Percentiles rank a stretch among this genome's conserved stretches.
Evolutionary conservation across 2,888 invertebrate genomes (phyloP).

Genomic region (Falcaria lacertinaria): DNA sequence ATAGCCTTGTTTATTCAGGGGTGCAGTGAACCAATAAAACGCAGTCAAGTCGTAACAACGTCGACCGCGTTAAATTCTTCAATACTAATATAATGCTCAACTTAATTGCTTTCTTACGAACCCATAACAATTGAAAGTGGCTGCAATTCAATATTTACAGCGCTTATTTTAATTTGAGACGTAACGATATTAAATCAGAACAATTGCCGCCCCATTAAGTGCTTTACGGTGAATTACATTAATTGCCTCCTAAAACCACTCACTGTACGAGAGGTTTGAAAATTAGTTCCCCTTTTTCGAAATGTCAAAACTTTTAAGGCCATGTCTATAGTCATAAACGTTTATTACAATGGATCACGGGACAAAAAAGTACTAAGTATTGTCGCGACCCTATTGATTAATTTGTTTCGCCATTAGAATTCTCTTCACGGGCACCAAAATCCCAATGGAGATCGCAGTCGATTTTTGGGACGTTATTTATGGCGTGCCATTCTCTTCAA

Average conservation of each 20-base stretch:
- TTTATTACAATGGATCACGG: constrained; percentile 38
- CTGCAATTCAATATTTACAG: constrained; percentile 59
- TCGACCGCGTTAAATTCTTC: constrained; percentile 73
- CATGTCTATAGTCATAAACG: constrained; percentile 36
- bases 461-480: constrained; percentile 72
- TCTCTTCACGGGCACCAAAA: constrained; percentile 60
- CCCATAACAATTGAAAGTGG: constrained; percentile 67
- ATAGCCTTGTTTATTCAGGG: constrained; percentile 75
- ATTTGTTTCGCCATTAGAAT: constrained; percentile 71
- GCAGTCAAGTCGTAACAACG: constrained; percentile 61
- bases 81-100: constrained; percentile 74
- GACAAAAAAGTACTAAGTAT: constrained; percentile 51
- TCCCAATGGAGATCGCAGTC: constrained; percentile 56
- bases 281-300: constrained; percentile 30
- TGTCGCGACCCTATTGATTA: constrained; percentile 65
- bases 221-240: constrained; percentile 21
- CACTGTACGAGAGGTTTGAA: constrained; percentile 18
- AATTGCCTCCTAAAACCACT: constrained; percentile 18
- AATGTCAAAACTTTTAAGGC: constrained; percentile 25
- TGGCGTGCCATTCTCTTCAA: constrained; percentile 73
- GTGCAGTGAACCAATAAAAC: constrained; percentile 77
- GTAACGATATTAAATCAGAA: constrained; percentile 52
- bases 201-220: constrained; percentile 40
- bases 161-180: constrained; percentile 51
- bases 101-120: constrained; percentile 75